Conservation (phyloP, 2,888 invertebrate genomes). For the Caenorhabditis auriculariae region DNA sequence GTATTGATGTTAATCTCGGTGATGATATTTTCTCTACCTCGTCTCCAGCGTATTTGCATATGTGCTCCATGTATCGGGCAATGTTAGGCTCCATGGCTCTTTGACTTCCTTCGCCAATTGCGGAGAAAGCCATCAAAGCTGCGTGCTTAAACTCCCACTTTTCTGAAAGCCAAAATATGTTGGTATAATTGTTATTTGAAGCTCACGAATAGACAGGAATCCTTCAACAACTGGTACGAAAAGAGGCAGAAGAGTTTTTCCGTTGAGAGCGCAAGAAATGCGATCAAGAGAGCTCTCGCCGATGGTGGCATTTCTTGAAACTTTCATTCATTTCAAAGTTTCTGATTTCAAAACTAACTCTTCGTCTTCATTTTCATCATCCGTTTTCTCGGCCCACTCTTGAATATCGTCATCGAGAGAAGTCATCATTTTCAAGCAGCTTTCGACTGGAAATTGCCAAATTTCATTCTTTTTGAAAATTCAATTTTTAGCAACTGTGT, state of each 20-base stretch:
- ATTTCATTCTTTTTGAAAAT: slow-evolving; percentile 7
- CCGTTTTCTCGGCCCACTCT: slow-evolving; percentile 82
- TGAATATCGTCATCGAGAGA: slow-evolving; percentile 89
- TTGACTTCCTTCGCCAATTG: slow-evolving; percentile 96
- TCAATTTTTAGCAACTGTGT: no score
- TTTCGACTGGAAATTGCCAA: slow-evolving; percentile 70
- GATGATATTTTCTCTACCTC: no score
- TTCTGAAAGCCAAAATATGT: slow-evolving; percentile 42
- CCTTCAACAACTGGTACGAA: slow-evolving; percentile 3
- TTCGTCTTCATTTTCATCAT: slow-evolving; percentile 79
- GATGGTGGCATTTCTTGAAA: slow-evolving; percentile 84
- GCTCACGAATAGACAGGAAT: slow-evolving; percentile 6
- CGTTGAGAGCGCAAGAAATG: slow-evolving; percentile 92
- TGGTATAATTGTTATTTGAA: background rate
- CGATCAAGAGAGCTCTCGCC: slow-evolving; percentile 96
- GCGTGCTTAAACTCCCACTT: slow-evolving; percentile 76
- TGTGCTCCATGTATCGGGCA: slow-evolving; percentile 63
- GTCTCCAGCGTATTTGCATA: background rate
- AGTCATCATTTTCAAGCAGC: slow-evolving; percentile 89
- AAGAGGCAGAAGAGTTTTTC: slow-evolving; percentile 85
- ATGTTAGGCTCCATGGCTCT: slow-evolving; percentile 95
- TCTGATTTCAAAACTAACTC: slow-evolving; percentile 68
- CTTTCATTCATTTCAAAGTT: background rate
- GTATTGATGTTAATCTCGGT: slow-evolving; percentile 68
- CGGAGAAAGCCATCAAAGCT: slow-evolving; percentile 95